Conservation (phyloP, 2,113 vertebrate genomes). For the Petrocephalus zakoni region DNA sequence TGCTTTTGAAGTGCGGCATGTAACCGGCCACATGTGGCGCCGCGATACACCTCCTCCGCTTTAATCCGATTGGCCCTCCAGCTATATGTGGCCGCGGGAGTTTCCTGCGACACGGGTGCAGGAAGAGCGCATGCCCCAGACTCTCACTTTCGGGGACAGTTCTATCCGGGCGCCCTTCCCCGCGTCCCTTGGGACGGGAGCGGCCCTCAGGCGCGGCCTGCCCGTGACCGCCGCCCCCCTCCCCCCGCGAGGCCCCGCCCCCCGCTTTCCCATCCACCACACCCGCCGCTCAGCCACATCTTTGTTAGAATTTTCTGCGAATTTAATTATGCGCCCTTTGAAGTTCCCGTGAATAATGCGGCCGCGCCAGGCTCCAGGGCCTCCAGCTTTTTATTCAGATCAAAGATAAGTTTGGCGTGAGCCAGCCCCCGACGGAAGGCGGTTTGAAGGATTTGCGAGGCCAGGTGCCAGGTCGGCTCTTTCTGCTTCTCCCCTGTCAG, state of each 20-base stretch:
- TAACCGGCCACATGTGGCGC: not conserved
- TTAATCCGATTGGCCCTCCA: conserved; percentile 13
- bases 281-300: conserved; percentile 39
- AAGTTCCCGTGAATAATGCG: conserved; percentile 57
- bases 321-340: conserved; percentile 60
- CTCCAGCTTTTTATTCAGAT: conserved; percentile 52
- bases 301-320: conserved; percentile 56
- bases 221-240: not conserved
- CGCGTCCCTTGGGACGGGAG: conserved; percentile 35
- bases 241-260: not conserved
- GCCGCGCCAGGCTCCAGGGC: conserved; percentile 45
- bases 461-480: conserved; percentile 33
- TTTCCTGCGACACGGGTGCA: not conserved
- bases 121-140: conserved; percentile 8
- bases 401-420: conserved; percentile 48
- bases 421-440: conserved; percentile 27
- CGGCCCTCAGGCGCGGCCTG: conserved; percentile 25
- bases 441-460: conserved; percentile 31
- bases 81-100: conserved; percentile 35
- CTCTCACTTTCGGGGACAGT: conserved; percentile 32
- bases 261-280: conserved; percentile 36
- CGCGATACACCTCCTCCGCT: not conserved
- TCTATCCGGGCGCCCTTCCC: conserved; percentile 41
- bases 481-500: conserved; percentile 33
- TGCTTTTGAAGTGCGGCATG: not conserved